Base-by-base conservation (phyloP, 2,888 invertebrate species). In the Drosophila diplacantha region DNA sequence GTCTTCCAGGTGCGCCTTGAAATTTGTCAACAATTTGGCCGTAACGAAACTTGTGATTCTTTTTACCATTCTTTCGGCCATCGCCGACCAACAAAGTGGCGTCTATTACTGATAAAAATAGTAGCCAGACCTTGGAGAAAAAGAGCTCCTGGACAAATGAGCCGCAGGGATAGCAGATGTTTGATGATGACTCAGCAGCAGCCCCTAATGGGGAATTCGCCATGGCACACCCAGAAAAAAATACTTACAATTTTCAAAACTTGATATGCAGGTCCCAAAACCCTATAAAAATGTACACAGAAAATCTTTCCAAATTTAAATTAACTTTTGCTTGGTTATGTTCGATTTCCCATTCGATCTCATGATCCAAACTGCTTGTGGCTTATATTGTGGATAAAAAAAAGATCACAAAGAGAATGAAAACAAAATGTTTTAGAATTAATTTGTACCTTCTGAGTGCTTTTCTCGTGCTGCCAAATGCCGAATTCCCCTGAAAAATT, bases 1-100 rank as follows among this genome's bases (percentile, higher is more conserved):
- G 83, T 78, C 78, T 80, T 80, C 51, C 83, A 78, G 83, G 81
- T 82, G 78, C 75, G 77, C 81, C 81, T 63, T 64, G 74, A 81
- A 80, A 80, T 80, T 80, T 80, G 80, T 80, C 83, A 80, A 83
- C 80, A 80, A 78, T 81, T 83, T 78, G 70, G 81, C 52, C 71
- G 31, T 41, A 59, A 59, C 73, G 66, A 64, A 82, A 73, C 73
- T 79, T 81, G 83, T 67, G 79, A 75, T 78, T 78, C 66, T 62
- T 73, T 73, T 58, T 51, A 46, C n/a, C 39, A 43, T 47, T 43
- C 12, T 16, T 24, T 52, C 41, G 53, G 49, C 59, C 62, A 35
- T 38, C 43, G 32, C 52, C 29, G 24, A 31, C 51, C 80, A 74
- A 73, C 69, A 77, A 78, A 78, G 77, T 82, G 81, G 71, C 77